These are phyloP conservation scores for Cryptus viduatorius DNA, from an alignment of 2,888 invertebrate species.

Conservation along the genomic window DNA sequence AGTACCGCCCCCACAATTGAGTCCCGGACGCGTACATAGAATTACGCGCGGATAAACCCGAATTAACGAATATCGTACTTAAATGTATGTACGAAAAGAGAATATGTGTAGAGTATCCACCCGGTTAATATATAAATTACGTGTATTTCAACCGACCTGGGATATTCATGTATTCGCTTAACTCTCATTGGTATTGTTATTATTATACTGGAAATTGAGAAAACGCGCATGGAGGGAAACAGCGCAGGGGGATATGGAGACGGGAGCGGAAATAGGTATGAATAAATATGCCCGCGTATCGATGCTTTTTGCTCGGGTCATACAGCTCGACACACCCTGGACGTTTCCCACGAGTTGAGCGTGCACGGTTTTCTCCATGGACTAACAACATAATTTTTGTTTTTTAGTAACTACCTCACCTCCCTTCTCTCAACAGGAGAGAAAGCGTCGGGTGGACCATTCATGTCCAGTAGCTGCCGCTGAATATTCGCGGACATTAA, in stretches of 20 bases:
- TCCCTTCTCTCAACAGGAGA: conserved; percentile 22
- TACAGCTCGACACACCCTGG: conserved; percentile 40
- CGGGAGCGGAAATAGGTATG: conserved; percentile 57
- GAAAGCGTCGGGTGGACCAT: conserved; percentile 34
- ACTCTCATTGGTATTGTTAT: conserved; percentile 51
- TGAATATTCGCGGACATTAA: conserved; percentile 56
- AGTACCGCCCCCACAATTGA: conserved; percentile 61
- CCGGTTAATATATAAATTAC: conserved; percentile 37
- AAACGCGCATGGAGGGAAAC: conserved; percentile 10
- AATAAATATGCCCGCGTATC: conserved; percentile 64
- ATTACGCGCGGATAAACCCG: conserved; percentile 75
- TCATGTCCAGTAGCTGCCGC: conserved; percentile 36
- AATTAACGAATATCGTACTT: conserved; percentile 75
- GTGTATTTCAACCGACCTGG: conserved; percentile 1
- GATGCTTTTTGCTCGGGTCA: conserved; percentile 59
- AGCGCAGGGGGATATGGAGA: conserved; percentile 30
- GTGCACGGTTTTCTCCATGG: conserved; percentile 27
- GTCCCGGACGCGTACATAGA: conserved; percentile 72
- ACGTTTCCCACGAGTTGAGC: conserved; percentile 60
- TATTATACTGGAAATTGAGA: conserved; percentile 33
- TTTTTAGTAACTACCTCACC: conserved; percentile 34
- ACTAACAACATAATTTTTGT: conserved; percentile 60
- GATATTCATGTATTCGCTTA: conserved; percentile 53
- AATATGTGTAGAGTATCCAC: neutral
- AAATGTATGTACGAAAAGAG: conserved; percentile 44